Conservation (phyloP, 2,888 invertebrate species). For the Troides aeacus region DNA sequence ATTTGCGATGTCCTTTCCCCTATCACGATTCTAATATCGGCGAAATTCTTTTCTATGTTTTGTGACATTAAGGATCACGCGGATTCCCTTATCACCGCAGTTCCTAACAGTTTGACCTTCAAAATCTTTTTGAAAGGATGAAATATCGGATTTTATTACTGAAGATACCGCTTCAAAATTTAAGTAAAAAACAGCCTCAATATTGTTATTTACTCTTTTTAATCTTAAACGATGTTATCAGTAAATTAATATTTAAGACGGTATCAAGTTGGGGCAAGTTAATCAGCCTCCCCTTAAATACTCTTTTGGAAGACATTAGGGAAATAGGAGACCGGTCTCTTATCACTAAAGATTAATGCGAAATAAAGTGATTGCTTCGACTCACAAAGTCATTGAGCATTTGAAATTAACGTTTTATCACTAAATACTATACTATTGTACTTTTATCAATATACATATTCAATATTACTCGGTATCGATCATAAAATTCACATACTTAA, state of each 20-base stretch:
- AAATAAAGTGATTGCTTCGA: constrained; percentile 38
- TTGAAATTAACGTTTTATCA: too few species aligned
- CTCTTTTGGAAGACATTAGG: constrained; percentile 37
- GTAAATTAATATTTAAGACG: constrained; percentile 1
- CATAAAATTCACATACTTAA: too few species aligned
- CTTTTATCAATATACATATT: too few species aligned
- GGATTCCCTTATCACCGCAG: neutral
- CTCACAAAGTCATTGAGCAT: neutral
- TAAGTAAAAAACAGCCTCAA: neutral
- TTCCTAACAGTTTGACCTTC: neutral
- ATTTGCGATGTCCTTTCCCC: neutral
- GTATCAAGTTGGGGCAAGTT: constrained; percentile 27
- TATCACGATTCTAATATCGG: neutral
- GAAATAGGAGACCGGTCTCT: constrained; percentile 27
- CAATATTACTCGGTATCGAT: too few species aligned
- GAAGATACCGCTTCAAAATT: too few species aligned
- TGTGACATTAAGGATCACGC: neutral
- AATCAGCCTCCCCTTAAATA: constrained; percentile 33
- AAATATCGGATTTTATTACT: neutral
- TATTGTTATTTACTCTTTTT: neutral
- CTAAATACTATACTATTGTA: too few species aligned
- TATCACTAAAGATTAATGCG: constrained; percentile 37
- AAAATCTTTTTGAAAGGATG: neutral
- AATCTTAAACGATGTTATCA: neutral
- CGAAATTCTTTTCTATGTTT: neutral